These are phyloP conservation scores for Phyllostomus hastatus DNA, from an alignment of 2,113 vertebrate genomes.

Conservation along the genomic window DNA sequence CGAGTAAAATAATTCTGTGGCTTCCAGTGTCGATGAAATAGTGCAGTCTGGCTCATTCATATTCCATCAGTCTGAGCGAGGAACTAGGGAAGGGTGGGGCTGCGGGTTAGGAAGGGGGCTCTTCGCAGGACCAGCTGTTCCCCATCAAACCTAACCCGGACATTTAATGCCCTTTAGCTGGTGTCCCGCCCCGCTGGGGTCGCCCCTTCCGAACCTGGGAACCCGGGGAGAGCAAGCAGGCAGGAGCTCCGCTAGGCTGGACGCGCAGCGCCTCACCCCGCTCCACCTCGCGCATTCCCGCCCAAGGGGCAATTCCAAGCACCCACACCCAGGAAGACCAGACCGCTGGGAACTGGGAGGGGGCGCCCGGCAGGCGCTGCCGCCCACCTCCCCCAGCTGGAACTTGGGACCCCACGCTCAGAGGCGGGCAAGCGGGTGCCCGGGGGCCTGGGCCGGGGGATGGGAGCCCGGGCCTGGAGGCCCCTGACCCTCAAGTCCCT, in stretches of 20 bases:
- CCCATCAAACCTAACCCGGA: background rate
- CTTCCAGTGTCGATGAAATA: background rate
- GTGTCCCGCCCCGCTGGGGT: background rate
- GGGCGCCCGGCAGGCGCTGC: background rate
- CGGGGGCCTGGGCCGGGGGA: background rate
- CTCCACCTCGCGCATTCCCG: background rate
- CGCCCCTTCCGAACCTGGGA: background rate
- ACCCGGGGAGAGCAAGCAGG: accelerated
- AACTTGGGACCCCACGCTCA: background rate
- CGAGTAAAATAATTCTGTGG: background rate
- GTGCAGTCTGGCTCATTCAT: background rate
- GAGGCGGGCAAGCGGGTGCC: background rate
- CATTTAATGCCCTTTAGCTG: background rate
- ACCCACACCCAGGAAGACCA: background rate
- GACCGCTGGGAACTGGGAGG: background rate
- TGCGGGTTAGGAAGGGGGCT: background rate
- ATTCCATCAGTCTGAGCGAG: background rate
- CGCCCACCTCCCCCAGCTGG: background rate
- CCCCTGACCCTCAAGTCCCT: conserved; percentile 64
- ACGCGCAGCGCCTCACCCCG: background rate
- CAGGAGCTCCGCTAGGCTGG: background rate
- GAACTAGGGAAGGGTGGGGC: conserved; percentile 18
- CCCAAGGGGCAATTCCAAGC: background rate
- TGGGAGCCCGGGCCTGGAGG: conserved; percentile 45
- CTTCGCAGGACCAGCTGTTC: background rate